Percentiles rank a stretch among this genome's conserved stretches.
phyloP scores from a whole-genome alignment of 1,140 invertebrate species.

The Branchinecta lindahli region DNA sequence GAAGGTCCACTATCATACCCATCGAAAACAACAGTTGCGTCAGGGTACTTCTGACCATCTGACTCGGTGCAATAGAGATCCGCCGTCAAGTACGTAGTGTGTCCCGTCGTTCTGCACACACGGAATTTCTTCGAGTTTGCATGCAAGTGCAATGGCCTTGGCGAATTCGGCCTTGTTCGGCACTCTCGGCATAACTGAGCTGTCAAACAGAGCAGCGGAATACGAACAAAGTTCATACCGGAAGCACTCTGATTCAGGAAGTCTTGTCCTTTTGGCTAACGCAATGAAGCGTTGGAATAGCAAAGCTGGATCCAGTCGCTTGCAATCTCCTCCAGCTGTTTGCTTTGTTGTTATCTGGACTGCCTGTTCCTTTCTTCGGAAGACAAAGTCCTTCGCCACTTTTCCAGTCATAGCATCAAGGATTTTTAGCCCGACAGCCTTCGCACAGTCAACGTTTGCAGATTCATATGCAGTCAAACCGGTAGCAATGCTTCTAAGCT shows the following conservation, averaged over 20 bases:
- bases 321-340: background rate
- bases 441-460: slow-evolving; percentile 1
- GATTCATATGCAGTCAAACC: background rate
- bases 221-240: slow-evolving; percentile 9
- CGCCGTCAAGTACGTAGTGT: background rate
- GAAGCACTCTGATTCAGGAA: background rate
- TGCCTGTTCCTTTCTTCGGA: background rate
- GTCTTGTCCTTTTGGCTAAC: background rate
- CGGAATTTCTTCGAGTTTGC: background rate
- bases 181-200: background rate
- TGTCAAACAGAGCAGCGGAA: background rate
- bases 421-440: slow-evolving; percentile 9
- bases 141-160: background rate
- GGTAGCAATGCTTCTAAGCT: background rate
- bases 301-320: background rate
- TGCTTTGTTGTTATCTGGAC: background rate
- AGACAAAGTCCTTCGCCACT: background rate
- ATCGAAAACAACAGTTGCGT: background rate
- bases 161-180: background rate
- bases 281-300: slow-evolving; percentile 8
- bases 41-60: background rate
- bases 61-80: background rate
- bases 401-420: background rate
- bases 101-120: background rate
- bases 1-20: background rate